Evolutionary conservation across 2,797 vertebrate genomes (phyloP).

Genomic region (Sarcoramphus papa): DNA sequence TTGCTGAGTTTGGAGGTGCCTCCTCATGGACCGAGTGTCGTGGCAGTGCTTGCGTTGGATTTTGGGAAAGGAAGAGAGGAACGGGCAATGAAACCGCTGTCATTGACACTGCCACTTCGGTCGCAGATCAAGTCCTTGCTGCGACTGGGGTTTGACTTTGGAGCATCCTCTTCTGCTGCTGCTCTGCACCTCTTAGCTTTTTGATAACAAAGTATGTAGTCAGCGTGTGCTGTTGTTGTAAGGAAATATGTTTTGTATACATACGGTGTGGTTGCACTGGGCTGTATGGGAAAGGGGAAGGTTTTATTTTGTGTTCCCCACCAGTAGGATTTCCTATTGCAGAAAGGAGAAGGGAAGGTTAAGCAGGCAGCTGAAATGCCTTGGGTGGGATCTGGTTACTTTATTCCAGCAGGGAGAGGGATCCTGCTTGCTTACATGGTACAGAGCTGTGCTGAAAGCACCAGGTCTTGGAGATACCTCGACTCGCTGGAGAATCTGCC

Average conservation of each 20-base stretch:
- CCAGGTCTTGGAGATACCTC: background rate
- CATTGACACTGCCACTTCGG: rapidly evolving
- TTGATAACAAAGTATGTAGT: background rate
- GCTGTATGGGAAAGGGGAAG: background rate
- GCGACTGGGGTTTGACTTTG: background rate
- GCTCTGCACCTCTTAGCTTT: background rate
- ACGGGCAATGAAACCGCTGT: background rate
- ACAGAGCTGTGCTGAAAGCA: background rate
- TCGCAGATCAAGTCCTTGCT: background rate
- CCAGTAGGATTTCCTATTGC: background rate
- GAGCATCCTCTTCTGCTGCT: background rate
- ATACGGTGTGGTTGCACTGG: rapidly evolving
- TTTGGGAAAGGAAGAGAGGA: background rate
- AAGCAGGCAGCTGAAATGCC: background rate
- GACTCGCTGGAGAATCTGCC: background rate
- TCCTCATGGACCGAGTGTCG: background rate
- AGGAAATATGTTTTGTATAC: background rate
- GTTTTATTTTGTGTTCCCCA: background rate
- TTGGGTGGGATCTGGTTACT: background rate
- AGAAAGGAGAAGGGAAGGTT: background rate
- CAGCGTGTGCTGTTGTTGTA: background rate
- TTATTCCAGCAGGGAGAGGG: background rate
- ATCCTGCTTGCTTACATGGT: background rate
- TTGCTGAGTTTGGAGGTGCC: background rate
- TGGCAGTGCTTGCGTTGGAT: background rate